phyloP scores from a whole-genome alignment of 1,140 invertebrate genomes.

The Drosophila lacteicornis region DNA sequence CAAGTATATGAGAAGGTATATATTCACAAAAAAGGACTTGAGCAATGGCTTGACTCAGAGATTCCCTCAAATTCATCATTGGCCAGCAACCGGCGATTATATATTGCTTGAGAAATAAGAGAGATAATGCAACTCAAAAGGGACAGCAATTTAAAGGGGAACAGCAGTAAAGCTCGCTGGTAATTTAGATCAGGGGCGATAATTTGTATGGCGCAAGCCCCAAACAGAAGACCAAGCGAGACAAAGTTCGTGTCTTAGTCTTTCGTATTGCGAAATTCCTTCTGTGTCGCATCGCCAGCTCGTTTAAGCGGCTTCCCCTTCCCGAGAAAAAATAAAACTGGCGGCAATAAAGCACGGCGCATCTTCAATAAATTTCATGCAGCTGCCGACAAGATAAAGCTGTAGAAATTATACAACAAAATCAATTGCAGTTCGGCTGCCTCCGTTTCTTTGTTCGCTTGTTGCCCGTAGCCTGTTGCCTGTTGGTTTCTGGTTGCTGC shows the following conservation, averaged over 20 bases:
- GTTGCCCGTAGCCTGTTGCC: slow-evolving; percentile 7
- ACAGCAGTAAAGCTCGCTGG: slow-evolving; percentile 22
- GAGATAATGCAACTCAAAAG: slow-evolving; percentile 14
- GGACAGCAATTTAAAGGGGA: neutral
- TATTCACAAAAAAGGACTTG: neutral
- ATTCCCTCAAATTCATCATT: neutral
- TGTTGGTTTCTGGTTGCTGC: slow-evolving; percentile 8
- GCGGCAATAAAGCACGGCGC: slow-evolving; percentile 63
- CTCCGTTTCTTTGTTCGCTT: slow-evolving; percentile 41
- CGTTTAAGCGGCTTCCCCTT: slow-evolving; percentile 40
- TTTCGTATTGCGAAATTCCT: slow-evolving; percentile 66
- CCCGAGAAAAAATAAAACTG: neutral
- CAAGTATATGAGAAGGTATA: neutral
- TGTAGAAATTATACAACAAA: slow-evolving; percentile 78
- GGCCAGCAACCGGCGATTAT: neutral
- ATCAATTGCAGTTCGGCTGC: slow-evolving; percentile 64
- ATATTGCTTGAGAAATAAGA: slow-evolving; percentile 1
- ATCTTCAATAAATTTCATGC: slow-evolving; percentile 77
- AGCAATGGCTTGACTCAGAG: neutral
- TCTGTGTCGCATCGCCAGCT: slow-evolving; percentile 47
- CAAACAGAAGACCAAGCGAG: neutral
- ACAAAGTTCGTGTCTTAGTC: slow-evolving; percentile 62
- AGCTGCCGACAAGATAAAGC: slow-evolving; percentile 71
- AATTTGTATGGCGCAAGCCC: slow-evolving; percentile 56
- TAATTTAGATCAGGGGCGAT: slow-evolving; percentile 63